Evolutionary conservation across 2,888 invertebrate genomes (phyloP).

Genomic region (Caenorhabditis sp.): DNA sequence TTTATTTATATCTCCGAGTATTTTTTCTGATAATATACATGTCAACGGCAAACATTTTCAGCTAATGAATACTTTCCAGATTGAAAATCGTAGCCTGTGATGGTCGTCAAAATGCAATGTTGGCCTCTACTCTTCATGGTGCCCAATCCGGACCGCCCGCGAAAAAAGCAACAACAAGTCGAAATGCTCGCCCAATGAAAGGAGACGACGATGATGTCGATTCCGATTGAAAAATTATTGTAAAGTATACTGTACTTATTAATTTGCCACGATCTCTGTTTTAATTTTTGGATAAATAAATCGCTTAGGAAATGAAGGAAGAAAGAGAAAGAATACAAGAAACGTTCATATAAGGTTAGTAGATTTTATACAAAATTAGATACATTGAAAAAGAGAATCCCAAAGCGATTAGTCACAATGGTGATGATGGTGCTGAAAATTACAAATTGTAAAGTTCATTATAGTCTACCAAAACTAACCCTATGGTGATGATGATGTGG

Average conservation of each 20-base stretch:
- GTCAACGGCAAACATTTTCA: no score
- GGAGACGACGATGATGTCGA: constrained; percentile 18
- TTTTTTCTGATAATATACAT: no score
- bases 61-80: constrained; percentile 72
- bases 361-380: no score
- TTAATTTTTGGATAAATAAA: neutral
- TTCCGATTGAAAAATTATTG: constrained; percentile 12
- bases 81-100: constrained; percentile 98
- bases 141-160: constrained; percentile 5
- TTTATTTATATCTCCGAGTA: no score
- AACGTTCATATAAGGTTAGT: no score
- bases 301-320: neutral
- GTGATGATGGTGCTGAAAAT: constrained; percentile 31
- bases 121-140: neutral
- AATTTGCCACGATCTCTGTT: constrained; percentile 2
- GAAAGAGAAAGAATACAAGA: neutral
- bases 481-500: constrained; percentile 26
- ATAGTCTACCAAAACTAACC: neutral
- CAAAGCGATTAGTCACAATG: constrained; percentile 13
- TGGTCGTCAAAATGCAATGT: constrained; percentile 74
- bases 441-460: no score
- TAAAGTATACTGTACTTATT: neutral
- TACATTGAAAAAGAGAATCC: neutral
- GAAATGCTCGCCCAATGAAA: neutral
- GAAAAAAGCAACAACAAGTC: constrained; percentile 9